These are phyloP conservation scores for Cenopis cana DNA, from an alignment of 2,888 invertebrate genomes.

Conservation along the genomic window DNA sequence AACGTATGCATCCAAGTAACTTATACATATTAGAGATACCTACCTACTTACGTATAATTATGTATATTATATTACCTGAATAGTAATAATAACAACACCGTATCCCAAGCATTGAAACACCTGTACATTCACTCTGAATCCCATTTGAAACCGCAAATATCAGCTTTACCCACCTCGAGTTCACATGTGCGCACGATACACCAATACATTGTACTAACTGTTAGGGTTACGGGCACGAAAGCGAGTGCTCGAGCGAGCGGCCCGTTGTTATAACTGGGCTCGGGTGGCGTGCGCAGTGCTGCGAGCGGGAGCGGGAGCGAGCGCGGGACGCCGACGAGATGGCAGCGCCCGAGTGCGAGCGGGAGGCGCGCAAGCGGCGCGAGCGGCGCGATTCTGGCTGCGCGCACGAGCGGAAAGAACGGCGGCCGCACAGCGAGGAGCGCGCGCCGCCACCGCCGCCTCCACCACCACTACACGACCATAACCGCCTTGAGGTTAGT, in stretches of 20 bases:
- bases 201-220: constrained; percentile 62
- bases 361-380: constrained; percentile 86
- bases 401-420: constrained; percentile 79
- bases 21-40: constrained; percentile 42
- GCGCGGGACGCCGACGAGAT: constrained; percentile 76
- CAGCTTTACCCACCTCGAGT: constrained; percentile 59
- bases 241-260: constrained; percentile 78
- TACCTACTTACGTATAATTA: constrained; percentile 53
- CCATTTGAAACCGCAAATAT: constrained; percentile 59
- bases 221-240: constrained; percentile 80
- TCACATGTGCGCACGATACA: constrained; percentile 59
- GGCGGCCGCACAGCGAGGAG: constrained; percentile 80
- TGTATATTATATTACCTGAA: constrained; percentile 51
- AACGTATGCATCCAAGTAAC: constrained; percentile 40
- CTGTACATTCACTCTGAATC: constrained; percentile 56
- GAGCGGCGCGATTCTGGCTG: constrained; percentile 86
- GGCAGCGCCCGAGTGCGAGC: constrained; percentile 83
- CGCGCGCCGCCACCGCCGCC: constrained; percentile 76
- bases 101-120: constrained; percentile 50
- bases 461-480: constrained; percentile 77
- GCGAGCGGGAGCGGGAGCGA: constrained; percentile 67
- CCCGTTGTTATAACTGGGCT: constrained; percentile 78
- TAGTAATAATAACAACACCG: constrained; percentile 47
- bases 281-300: constrained; percentile 83
- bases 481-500: constrained; percentile 75